Conservation (phyloP, 92 coral and sea anemone genomes). For the Phenganax marumi region DNA sequence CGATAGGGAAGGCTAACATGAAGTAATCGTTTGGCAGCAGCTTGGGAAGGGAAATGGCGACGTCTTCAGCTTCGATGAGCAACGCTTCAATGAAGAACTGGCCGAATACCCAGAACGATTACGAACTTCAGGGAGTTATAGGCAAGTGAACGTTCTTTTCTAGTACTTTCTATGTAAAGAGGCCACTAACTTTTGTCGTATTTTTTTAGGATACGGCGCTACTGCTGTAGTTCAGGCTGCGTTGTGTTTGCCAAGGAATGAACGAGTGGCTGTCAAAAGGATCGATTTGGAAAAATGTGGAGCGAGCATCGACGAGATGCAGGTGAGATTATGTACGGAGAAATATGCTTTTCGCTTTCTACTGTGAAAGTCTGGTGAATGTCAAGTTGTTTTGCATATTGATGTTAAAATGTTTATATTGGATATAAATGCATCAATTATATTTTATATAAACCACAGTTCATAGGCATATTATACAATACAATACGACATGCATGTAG, state of each 20-base stretch:
- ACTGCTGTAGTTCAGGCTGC: conserved; percentile 99
- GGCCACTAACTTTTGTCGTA: neutral
- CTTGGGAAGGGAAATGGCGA: conserved; percentile 22
- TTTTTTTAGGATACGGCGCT: conserved; percentile 80
- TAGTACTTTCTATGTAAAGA: neutral
- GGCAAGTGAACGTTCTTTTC: conserved; percentile 52
- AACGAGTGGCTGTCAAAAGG: conserved; percentile 93
- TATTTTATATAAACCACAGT: neutral
- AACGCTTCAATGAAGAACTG: conserved; percentile 47
- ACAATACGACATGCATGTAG: too few relatives aligned
- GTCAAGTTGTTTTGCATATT: neutral
- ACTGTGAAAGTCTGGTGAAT: neutral
- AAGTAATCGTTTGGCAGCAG: neutral
- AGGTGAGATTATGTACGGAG: conserved; percentile 54
- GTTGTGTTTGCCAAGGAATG: conserved; percentile 65
- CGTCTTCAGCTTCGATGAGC: neutral
- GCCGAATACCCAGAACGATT: conserved; percentile 81
- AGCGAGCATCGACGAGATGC: conserved; percentile 98
- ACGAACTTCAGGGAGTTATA: conserved; percentile 89
- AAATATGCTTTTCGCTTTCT: neutral
- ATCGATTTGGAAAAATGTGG: conserved; percentile 98
- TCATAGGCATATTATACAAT: neutral
- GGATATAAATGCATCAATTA: neutral
- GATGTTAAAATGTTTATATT: too few relatives aligned
- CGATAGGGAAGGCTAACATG: neutral